Conservation (phyloP, 2,888 invertebrate species). For the Thysanoteuthis rhombus region DNA sequence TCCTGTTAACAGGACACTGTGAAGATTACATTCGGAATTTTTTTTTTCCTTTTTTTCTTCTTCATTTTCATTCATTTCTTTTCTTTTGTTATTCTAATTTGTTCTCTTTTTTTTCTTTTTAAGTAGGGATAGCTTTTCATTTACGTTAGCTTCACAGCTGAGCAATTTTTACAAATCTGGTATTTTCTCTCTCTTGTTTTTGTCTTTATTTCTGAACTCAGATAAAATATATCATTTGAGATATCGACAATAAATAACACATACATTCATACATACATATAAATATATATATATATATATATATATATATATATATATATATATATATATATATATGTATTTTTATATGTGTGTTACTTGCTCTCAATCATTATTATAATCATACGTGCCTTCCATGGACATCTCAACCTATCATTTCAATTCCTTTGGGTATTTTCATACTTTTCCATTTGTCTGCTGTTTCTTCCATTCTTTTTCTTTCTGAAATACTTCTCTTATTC, state of each 20-base stretch:
- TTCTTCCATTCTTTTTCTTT: neutral
- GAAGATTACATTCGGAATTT: neutral
- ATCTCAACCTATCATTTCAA: neutral
- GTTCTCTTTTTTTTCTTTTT: neutral
- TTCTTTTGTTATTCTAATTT: neutral
- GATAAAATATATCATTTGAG: neutral
- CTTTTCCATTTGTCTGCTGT: neutral
- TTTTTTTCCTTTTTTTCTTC: neutral
- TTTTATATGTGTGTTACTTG: neutral
- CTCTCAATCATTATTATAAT: neutral
- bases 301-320: neutral
- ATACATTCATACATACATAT: neutral
- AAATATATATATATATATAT: neutral
- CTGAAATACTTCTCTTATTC: neutral
- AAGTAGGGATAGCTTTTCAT: neutral
- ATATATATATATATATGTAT: neutral
- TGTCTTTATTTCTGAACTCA: neutral
- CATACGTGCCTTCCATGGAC: neutral
- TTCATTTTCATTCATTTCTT: too few relatives aligned
- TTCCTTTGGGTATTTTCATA: neutral
- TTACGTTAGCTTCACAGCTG: neutral
- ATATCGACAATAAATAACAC: neutral
- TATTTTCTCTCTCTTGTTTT: neutral
- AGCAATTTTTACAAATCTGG: neutral
- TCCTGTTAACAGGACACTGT: neutral